Conservation (phyloP, 2,797 vertebrate species). For the Chaenodraco wilsoni region DNA sequence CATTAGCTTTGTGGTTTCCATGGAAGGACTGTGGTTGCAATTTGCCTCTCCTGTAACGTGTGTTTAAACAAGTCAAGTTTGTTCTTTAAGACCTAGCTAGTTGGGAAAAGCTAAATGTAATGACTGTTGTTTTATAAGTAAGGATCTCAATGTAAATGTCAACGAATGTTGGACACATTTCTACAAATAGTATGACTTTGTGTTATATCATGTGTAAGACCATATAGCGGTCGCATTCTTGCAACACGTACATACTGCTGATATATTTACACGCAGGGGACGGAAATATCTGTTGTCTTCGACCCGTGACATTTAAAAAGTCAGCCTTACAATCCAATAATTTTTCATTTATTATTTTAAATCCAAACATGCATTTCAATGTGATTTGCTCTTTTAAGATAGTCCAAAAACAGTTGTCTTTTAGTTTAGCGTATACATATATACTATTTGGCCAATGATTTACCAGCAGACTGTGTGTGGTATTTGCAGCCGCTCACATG, state of each 20-base stretch:
- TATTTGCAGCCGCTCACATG: constrained; percentile 41
- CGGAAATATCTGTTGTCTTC: constrained; percentile 39
- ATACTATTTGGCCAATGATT: constrained; percentile 22
- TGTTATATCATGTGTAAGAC: constrained; percentile 32
- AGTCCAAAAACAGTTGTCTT: background rate
- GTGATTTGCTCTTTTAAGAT: background rate
- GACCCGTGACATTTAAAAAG: constrained; percentile 43
- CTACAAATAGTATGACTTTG: background rate
- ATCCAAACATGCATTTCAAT: background rate
- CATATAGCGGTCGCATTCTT: background rate
- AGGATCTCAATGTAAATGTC: background rate
- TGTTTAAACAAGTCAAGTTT: too few relatives aligned
- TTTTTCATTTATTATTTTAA: too few relatives aligned
- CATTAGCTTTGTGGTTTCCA: background rate
- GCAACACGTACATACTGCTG: constrained; percentile 12
- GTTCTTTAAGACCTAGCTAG: background rate
- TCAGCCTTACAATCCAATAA: background rate
- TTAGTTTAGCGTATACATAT: background rate
- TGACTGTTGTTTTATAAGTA: background rate
- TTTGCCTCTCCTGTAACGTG: background rate
- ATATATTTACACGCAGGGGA: constrained; percentile 21
- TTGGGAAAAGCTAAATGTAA: background rate
- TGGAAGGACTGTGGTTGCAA: constrained; percentile 13
- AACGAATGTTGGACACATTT: background rate
- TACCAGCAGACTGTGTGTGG: constrained; percentile 14